A percentile compares a stretch with the other conserved stretches of the same genome.
Evolutionary conservation across 2,888 invertebrate species (phyloP).

Genomic region (Eristalis tenax): DNA sequence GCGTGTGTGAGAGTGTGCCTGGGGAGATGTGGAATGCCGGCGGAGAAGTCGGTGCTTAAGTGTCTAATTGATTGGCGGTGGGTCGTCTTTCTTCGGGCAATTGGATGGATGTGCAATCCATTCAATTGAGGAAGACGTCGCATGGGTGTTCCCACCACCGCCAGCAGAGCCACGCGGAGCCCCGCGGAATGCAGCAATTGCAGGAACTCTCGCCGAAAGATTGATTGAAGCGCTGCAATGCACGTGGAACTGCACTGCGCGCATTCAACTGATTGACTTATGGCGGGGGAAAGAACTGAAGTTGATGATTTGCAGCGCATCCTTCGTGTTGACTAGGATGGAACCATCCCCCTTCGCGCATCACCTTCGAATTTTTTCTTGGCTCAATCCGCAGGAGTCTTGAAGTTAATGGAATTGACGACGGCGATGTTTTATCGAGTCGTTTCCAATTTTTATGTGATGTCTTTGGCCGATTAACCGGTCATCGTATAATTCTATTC

Average conservation of each 20-base stretch:
- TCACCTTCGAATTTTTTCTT: too few relatives aligned
- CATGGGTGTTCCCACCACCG: background rate
- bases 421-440: background rate
- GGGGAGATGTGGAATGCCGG: background rate
- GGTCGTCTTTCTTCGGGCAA: slow-evolving; percentile 42
- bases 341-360: too few relatives aligned
- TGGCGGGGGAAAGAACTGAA: background rate
- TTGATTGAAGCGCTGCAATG: background rate
- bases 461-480: background rate
- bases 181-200: background rate
- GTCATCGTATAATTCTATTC: background rate
- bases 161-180: background rate
- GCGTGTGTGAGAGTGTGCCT: background rate
- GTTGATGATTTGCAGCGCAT: too few relatives aligned
- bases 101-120: slow-evolving; percentile 41
- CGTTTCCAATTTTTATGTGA: background rate
- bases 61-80: slow-evolving; percentile 59
- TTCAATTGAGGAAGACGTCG: slow-evolving; percentile 29
- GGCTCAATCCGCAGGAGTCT: too few relatives aligned
- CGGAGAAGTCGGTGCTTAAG: slow-evolving; percentile 9
- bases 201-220: background rate
- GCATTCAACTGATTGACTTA: background rate
- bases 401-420: too few relatives aligned
- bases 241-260: background rate
- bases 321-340: too few relatives aligned